Evolutionary conservation across 2,888 invertebrate genomes (phyloP).

Genomic region (Leucoma salicis): DNA sequence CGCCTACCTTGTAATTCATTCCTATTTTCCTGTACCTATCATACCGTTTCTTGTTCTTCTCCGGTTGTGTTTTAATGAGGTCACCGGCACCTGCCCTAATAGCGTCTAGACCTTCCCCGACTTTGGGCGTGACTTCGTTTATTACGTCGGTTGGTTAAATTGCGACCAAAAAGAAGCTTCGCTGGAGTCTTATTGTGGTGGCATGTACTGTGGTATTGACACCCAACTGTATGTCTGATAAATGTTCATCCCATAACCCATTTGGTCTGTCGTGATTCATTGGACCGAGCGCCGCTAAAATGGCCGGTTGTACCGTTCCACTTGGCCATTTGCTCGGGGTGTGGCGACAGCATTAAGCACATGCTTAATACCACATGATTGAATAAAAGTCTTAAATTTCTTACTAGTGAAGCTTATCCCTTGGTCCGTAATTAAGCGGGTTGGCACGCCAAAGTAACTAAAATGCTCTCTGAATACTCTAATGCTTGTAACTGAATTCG

Average conservation of each 20-base stretch:
- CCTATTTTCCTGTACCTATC: not conserved
- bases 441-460: constrained; percentile 3
- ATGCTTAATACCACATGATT: not conserved
- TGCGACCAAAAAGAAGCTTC: not conserved
- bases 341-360: not conserved
- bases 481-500: constrained; percentile 2
- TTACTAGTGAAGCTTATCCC: constrained; percentile 6
- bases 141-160: not conserved
- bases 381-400: not conserved
- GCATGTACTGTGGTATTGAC: constrained; percentile 9
- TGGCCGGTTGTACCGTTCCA: constrained; percentile 1
- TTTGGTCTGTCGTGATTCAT: constrained; percentile 3
- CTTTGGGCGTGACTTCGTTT: not conserved
- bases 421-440: constrained; percentile 5
- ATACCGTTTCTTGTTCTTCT: not conserved
- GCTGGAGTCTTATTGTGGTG: not conserved
- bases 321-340: not conserved
- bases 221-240: constrained; percentile 2
- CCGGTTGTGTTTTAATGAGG: not conserved
- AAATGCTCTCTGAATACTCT: not conserved
- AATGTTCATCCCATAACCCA: constrained; percentile 4
- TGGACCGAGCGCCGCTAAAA: not conserved
- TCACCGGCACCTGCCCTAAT: not conserved
- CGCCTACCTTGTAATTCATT: not conserved
- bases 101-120: not conserved